phyloP scores from a whole-genome alignment of 2,888 invertebrate genomes.

The Siphlonurus alternatus region DNA sequence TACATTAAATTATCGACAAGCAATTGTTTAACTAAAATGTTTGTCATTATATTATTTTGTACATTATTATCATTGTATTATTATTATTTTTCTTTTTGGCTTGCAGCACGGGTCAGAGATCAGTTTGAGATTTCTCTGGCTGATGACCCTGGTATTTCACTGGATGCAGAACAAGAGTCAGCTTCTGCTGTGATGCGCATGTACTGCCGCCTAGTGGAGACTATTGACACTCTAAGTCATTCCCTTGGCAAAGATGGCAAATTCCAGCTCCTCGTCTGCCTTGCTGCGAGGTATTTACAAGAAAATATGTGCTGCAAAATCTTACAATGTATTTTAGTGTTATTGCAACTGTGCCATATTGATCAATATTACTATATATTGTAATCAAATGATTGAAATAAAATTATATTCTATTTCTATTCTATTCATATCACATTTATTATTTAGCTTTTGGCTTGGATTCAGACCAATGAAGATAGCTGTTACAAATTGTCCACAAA shows the following conservation, averaged over 20 bases:
- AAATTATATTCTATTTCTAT: too few species aligned
- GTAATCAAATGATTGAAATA: neutral
- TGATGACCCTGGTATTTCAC: conserved; percentile 24
- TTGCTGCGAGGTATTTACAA: conserved; percentile 70
- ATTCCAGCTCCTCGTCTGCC: conserved; percentile 90
- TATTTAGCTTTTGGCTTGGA: too few species aligned
- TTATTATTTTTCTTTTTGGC: too few species aligned
- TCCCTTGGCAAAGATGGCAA: conserved; percentile 95
- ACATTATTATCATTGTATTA: too few species aligned
- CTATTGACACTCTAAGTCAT: conserved; percentile 68
- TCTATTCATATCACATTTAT: too few species aligned
- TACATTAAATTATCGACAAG: too few species aligned
- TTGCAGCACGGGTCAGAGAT: conserved; percentile 49
- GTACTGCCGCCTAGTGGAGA: conserved; percentile 77
- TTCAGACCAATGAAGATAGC: too few species aligned
- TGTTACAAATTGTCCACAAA: too few species aligned
- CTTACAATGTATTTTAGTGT: neutral
- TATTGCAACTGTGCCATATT: neutral
- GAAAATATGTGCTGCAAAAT: conserved; percentile 1
- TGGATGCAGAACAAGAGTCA: conserved; percentile 10
- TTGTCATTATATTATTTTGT: too few species aligned
- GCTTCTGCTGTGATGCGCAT: conserved; percentile 34
- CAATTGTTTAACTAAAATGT: too few species aligned
- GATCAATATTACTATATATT: conserved; percentile 2
- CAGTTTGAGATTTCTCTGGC: conserved; percentile 57